Evolutionary conservation across 1,140 invertebrate genomes (phyloP).

Genomic region (Bombus turneri): DNA sequence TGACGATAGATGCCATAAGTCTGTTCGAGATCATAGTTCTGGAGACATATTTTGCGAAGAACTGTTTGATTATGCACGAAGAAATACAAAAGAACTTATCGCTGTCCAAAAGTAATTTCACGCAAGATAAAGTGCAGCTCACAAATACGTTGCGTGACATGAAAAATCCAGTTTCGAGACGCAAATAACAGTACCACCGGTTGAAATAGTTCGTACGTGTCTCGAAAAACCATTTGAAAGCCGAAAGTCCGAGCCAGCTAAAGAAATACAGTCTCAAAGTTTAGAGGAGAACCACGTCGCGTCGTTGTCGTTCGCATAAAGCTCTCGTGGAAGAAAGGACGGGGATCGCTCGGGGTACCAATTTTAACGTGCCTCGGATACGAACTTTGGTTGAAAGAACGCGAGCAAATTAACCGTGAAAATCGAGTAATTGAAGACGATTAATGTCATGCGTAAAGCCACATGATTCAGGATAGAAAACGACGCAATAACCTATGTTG

Average conservation of each 20-base stretch:
- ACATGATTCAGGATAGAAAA: background rate
- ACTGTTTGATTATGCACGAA: background rate
- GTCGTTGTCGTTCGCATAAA: background rate
- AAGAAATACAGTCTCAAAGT: slow-evolving; percentile 10
- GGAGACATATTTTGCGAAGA: background rate
- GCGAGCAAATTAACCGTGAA: slow-evolving; percentile 34
- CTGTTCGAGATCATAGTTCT: background rate
- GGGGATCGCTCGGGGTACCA: background rate
- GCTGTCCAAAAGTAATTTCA: background rate
- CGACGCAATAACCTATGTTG: background rate
- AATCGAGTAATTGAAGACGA: slow-evolving; percentile 20
- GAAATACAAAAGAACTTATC: background rate
- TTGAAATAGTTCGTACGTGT: slow-evolving; percentile 18
- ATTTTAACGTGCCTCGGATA: slow-evolving; percentile 39
- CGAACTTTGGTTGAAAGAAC: slow-evolving; percentile 12
- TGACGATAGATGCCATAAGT: background rate
- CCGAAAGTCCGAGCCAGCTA: background rate
- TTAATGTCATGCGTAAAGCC: background rate
- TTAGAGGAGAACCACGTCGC: background rate
- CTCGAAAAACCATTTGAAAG: slow-evolving; percentile 5
- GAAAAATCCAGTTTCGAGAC: slow-evolving; percentile 28
- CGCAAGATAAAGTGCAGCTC: background rate
- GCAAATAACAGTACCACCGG: slow-evolving; percentile 15
- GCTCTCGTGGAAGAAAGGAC: background rate
- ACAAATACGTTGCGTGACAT: background rate